A percentile compares a stretch with the other conserved stretches of the same genome.
Evolutionary conservation across 2,797 vertebrate genomes (phyloP).

Genomic region (Leucoraja ocellata): DNA sequence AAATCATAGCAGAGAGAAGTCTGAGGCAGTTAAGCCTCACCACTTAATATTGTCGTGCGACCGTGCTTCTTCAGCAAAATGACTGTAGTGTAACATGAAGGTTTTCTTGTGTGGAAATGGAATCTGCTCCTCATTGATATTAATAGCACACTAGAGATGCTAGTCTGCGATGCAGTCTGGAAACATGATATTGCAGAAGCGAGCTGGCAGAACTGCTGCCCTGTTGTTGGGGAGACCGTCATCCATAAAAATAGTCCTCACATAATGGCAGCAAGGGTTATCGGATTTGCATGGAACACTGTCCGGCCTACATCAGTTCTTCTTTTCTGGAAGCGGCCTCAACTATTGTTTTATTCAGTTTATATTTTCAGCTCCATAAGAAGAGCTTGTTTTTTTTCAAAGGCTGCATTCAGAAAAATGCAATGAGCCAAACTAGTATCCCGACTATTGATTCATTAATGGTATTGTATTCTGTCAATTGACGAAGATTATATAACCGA

Average conservation of each 20-base stretch:
- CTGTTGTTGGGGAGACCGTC: slow-evolving; percentile 58
- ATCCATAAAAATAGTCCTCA: slow-evolving; percentile 58
- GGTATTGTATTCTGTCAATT: slow-evolving; percentile 78
- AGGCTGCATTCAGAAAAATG: slow-evolving; percentile 7
- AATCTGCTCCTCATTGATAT: slow-evolving; percentile 76
- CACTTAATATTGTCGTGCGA: slow-evolving; percentile 52
- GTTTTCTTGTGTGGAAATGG: slow-evolving; percentile 70
- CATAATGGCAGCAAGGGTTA: slow-evolving; percentile 57
- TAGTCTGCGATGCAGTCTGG: slow-evolving; percentile 63
- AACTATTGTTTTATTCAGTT: background rate
- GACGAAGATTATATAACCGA: slow-evolving; percentile 79
- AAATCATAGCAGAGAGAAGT: slow-evolving; percentile 49
- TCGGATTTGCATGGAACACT: slow-evolving; percentile 47
- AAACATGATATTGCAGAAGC: slow-evolving; percentile 63
- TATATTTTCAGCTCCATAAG: slow-evolving; percentile 8
- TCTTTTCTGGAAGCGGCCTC: background rate
- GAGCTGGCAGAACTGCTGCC: slow-evolving; percentile 62
- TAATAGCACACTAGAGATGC: slow-evolving; percentile 73
- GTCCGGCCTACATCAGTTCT: background rate
- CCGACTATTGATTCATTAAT: slow-evolving; percentile 63
- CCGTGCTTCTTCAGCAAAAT: slow-evolving; percentile 56
- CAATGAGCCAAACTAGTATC: slow-evolving; percentile 31
- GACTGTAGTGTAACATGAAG: slow-evolving; percentile 57
- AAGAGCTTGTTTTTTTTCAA: slow-evolving; percentile 29
- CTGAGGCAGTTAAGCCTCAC: slow-evolving; percentile 46